A percentile compares a stretch with the other conserved stretches of the same genome.
These are phyloP conservation scores for Ctenomys sociabilis DNA, from an alignment of 2,113 vertebrate species.

Conservation along the genomic window DNA sequence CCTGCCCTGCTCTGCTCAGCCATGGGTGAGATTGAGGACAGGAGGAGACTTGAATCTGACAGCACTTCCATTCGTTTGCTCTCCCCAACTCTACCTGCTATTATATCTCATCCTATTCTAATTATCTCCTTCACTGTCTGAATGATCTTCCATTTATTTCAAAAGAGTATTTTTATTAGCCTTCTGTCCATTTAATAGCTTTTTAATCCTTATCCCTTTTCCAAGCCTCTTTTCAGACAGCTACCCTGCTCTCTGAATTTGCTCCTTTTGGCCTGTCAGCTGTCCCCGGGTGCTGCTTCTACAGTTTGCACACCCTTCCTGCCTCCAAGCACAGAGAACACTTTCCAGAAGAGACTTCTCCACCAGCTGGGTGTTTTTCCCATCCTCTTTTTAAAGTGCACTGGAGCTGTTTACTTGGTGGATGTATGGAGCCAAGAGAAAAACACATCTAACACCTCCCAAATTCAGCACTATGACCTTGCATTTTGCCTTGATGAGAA, in stretches of 20 bases:
- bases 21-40: not conserved
- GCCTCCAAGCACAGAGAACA: not conserved
- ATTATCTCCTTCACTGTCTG: slow-evolving; percentile 55
- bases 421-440: not conserved
- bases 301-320: not conserved
- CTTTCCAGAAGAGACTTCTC: not conserved
- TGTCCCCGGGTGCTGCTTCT: not conserved
- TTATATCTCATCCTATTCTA: not conserved
- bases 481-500: not conserved
- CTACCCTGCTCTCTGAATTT: not conserved
- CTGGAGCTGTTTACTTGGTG: not conserved
- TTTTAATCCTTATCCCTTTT: slow-evolving; percentile 57
- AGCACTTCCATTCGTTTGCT: not conserved
- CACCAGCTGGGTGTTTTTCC: not conserved
- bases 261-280: not conserved
- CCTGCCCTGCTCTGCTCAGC: not conserved
- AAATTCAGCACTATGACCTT: not conserved
- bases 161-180: slow-evolving; percentile 71
- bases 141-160: slow-evolving; percentile 68
- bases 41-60: not conserved
- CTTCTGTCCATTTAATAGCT: slow-evolving; percentile 46
- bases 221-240: not conserved
- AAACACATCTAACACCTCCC: not conserved
- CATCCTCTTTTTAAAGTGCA: not conserved
- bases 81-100: not conserved